Conservation (phyloP, 2,113 vertebrate genomes). For the Microcebus griseorufus region DNA sequence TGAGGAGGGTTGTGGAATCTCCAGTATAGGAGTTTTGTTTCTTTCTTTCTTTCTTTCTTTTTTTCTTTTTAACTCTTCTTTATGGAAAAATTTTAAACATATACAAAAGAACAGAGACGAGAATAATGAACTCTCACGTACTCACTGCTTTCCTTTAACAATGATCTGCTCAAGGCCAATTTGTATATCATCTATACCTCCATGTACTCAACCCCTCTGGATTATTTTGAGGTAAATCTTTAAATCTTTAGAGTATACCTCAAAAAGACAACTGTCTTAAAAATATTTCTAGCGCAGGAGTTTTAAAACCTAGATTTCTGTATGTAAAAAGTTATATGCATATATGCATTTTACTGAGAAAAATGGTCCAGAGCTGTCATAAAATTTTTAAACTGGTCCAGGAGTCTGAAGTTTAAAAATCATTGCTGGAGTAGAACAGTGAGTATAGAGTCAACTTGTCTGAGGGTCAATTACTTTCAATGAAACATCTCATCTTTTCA, state of each 20-base stretch:
- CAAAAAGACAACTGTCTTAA: constrained; percentile 29
- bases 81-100: background rate
- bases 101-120: background rate
- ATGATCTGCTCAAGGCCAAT: background rate
- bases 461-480: background rate
- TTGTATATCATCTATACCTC: background rate
- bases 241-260: background rate
- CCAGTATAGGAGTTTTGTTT: background rate
- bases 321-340: background rate
- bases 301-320: background rate
- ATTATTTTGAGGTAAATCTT: constrained; percentile 20
- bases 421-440: background rate
- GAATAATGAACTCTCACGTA: background rate
- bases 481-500: background rate
- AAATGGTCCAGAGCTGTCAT: background rate
- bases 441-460: background rate
- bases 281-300: background rate
- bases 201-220: background rate
- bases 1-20: background rate
- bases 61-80: background rate
- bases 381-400: background rate
- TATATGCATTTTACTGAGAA: background rate
- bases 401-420: background rate
- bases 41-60: background rate
- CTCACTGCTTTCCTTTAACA: background rate